Evolutionary conservation across 2,797 vertebrate genomes (phyloP).

Genomic region (Ctenochaetus hawaiiensis): DNA sequence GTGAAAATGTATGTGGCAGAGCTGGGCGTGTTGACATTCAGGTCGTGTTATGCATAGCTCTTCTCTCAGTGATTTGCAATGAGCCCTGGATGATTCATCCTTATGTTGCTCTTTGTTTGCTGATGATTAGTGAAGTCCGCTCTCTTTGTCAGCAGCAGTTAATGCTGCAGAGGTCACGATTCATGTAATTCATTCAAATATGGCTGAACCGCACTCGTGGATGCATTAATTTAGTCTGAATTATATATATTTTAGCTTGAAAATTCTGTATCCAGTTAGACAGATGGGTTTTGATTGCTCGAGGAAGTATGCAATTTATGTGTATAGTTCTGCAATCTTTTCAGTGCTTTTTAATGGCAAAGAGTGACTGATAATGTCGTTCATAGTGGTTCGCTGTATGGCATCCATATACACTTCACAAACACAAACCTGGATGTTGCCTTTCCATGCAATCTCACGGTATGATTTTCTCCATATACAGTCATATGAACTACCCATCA

Average conservation of each 20-base stretch:
- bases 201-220: not conserved
- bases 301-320: too few species aligned
- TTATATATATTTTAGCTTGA: not conserved
- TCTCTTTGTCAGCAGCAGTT: slow-evolving; percentile 15
- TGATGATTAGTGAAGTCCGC: slow-evolving; percentile 18
- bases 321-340: not conserved
- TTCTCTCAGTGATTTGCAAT: slow-evolving; percentile 13
- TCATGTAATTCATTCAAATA: slow-evolving; percentile 16
- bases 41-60: not conserved
- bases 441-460: not conserved
- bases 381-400: not conserved
- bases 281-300: not conserved
- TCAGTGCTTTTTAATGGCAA: not conserved
- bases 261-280: not conserved
- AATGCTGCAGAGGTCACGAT: not conserved
- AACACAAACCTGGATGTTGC: slow-evolving; percentile 4
- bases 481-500: slow-evolving; percentile 10
- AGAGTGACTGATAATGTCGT: not conserved
- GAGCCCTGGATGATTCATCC: slow-evolving; percentile 22
- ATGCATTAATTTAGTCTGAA: not conserved
- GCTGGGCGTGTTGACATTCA: slow-evolving; percentile 4
- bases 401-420: not conserved
- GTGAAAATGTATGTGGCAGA: slow-evolving; percentile 4
- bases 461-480: not conserved
- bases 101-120: slow-evolving; percentile 28